A percentile compares a stretch with the other conserved stretches of the same genome.
phyloP scores from a whole-genome alignment of 92 coral and sea anemone species.

The Siderastrea radians region DNA sequence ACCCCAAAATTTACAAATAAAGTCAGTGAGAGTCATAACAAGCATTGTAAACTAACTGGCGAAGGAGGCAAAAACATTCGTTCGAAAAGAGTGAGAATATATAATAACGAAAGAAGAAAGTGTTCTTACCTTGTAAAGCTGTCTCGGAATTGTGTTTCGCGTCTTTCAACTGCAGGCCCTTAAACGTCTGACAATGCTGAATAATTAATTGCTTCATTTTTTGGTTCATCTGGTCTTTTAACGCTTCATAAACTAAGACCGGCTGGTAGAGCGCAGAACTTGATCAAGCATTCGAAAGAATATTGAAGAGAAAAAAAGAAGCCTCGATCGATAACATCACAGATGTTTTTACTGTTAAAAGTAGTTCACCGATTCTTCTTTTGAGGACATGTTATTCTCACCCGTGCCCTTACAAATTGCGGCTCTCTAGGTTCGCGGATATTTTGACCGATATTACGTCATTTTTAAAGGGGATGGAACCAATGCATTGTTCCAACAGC shows the following conservation, averaged over 20 bases:
- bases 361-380: neutral
- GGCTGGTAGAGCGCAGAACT: conserved; percentile 47
- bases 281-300: conserved; percentile 42
- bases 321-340: neutral
- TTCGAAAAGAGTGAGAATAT: neutral
- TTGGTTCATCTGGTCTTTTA: conserved; percentile 51
- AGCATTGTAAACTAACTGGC: neutral
- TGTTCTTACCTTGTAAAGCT: conserved; percentile 42
- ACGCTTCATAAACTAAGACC: conserved; percentile 42
- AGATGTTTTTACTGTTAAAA: neutral
- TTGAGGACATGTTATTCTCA: neutral
- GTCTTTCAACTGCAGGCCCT: conserved; percentile 56
- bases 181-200: conserved; percentile 37
- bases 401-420: conserved; percentile 3
- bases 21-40: conserved; percentile 2
- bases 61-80: neutral
- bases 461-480: conserved; percentile 7
- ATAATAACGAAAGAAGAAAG: neutral
- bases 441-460: conserved; percentile 40
- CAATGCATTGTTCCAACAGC: conserved; percentile 21
- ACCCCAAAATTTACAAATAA: conserved; percentile 24
- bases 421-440: conserved; percentile 4
- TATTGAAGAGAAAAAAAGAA: neutral
- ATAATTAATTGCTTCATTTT: conserved; percentile 39
- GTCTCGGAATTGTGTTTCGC: conserved; percentile 48